A percentile compares a stretch with the other conserved stretches of the same genome.
These are phyloP conservation scores for Octodonta nipae DNA, from an alignment of 2,888 invertebrate species.

Conservation along the genomic window DNA sequence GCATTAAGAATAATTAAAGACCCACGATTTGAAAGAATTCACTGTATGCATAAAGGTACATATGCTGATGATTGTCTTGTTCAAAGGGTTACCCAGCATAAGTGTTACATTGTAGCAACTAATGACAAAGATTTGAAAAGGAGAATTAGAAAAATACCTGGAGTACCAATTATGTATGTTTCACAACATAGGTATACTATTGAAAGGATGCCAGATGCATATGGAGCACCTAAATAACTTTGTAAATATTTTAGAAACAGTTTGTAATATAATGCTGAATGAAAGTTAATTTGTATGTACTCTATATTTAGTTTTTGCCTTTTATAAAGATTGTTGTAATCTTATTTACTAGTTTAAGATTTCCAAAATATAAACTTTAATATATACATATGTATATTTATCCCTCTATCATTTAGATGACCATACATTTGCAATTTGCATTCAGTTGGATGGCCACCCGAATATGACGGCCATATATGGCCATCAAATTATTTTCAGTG, in stretches of 20 bases:
- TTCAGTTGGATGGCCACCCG: too few species aligned
- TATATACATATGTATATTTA: too few species aligned
- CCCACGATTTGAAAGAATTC: slow-evolving; percentile 79
- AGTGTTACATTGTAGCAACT: slow-evolving; percentile 98
- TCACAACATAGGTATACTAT: slow-evolving; percentile 85
- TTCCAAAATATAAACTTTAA: too few species aligned
- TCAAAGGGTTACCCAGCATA: slow-evolving; percentile 90
- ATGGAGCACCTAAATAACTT: slow-evolving; percentile 67
- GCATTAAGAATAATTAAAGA: slow-evolving; percentile 91
- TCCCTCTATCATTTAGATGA: too few species aligned
- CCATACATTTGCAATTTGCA: too few species aligned
- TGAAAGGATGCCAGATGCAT: slow-evolving; percentile 98
- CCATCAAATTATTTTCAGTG: too few species aligned
- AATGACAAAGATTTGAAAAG: slow-evolving; percentile 95
- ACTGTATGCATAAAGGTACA: slow-evolving; percentile 92
- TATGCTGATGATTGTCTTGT: slow-evolving; percentile 99
- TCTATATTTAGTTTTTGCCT: too few species aligned
- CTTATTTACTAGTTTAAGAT: too few species aligned
- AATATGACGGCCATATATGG: too few species aligned
- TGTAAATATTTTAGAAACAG: slow-evolving; percentile 12
- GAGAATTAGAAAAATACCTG: slow-evolving; percentile 91
- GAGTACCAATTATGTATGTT: slow-evolving; percentile 97
- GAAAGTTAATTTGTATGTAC: too few species aligned
- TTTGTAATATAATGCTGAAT: too few species aligned
- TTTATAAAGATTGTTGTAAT: too few species aligned